Conservation (phyloP, 2,113 vertebrate genomes). For the Tonatia bakeri region DNA sequence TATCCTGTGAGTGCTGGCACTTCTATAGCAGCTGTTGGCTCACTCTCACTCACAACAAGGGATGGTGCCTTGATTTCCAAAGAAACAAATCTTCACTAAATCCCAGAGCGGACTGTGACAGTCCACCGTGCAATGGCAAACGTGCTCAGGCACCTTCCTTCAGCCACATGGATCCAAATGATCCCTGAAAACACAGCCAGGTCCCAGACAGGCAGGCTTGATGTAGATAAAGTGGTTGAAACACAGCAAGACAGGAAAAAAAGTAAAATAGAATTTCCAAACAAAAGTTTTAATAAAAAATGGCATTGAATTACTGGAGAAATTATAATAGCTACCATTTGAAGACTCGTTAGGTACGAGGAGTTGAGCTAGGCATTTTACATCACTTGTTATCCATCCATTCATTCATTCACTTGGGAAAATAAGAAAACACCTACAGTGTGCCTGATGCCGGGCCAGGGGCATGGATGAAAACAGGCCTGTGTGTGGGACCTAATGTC, state of each 20-base stretch:
- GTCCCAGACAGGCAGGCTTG: not conserved
- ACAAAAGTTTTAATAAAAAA: not conserved
- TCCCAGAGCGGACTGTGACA: not conserved
- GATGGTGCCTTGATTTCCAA: slow-evolving; percentile 2
- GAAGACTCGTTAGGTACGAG: not conserved
- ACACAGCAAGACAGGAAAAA: not conserved
- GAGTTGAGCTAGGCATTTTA: not conserved
- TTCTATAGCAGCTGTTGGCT: slow-evolving; percentile 22
- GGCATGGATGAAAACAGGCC: not conserved
- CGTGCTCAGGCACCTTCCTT: not conserved
- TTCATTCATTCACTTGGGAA: not conserved
- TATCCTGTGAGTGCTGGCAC: not conserved
- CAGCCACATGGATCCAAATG: not conserved
- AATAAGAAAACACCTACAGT: not conserved
- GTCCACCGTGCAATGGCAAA: not conserved
- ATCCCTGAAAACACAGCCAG: slow-evolving; percentile 12
- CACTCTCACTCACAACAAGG: not conserved
- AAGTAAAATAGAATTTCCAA: not conserved
- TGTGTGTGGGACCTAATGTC: not conserved
- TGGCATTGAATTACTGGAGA: not conserved
- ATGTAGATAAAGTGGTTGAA: not conserved
- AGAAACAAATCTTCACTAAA: slow-evolving; percentile 21
- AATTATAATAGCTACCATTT: not conserved
- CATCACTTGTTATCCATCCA: not conserved
- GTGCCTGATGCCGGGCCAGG: accelerated